These are phyloP conservation scores for Lepilemur septentrionalis DNA, from an alignment of 2,797 vertebrate species.

Conservation along the genomic window DNA sequence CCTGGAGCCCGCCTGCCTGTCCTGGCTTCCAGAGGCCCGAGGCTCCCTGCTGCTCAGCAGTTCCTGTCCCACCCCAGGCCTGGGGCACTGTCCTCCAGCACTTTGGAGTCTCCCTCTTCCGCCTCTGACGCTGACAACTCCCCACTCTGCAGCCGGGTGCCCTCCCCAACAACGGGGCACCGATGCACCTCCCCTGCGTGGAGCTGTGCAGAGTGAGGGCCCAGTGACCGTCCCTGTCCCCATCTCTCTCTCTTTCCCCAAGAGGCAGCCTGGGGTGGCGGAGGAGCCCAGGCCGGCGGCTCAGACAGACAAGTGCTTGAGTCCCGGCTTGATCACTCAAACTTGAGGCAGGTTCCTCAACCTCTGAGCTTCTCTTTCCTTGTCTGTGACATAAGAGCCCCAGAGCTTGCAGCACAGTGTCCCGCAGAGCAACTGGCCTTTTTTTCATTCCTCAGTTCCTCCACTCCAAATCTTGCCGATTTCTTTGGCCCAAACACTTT, in stretches of 20 bases:
- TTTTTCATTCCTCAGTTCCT: no score
- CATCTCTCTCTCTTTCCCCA: background rate
- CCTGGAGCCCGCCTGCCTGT: background rate
- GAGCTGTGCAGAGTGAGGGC: no score
- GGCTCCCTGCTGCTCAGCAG: background rate
- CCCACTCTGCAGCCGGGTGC: fast-evolving
- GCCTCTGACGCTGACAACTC: fast-evolving
- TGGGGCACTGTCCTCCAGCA: background rate
- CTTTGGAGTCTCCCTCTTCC: background rate
- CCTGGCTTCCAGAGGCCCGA: background rate
- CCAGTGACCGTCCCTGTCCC: background rate
- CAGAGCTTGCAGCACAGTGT: fast-evolving
- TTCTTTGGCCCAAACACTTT: background rate
- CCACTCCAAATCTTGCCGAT: fast-evolving
- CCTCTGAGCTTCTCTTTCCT: background rate
- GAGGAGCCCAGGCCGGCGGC: background rate
- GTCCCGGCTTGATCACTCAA: background rate
- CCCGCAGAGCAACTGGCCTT: fast-evolving
- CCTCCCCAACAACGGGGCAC: background rate
- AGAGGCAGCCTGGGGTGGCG: background rate
- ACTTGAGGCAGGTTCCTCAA: background rate
- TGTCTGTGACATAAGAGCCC: background rate
- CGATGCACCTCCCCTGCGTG: background rate
- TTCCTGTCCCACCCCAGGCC: no score
- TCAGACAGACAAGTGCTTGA: background rate